Evolutionary conservation across 1,140 invertebrate genomes (phyloP), one percentile per base, ranked within the genome.

Genomic region (Aphelinus certus): DNA sequence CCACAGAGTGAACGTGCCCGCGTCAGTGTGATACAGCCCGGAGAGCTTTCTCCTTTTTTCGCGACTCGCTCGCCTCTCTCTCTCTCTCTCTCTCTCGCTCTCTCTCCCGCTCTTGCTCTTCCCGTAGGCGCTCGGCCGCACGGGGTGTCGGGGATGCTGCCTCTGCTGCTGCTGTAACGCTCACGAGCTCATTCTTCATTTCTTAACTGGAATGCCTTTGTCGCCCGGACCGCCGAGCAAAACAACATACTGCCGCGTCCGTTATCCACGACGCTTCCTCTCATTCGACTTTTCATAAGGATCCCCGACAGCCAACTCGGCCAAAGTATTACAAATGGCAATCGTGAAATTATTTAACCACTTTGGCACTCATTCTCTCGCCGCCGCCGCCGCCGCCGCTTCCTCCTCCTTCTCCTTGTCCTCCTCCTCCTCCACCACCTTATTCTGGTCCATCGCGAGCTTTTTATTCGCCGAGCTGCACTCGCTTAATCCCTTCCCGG

Each of bases 181-280:
- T 68, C 48, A 42, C 57, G 51, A 26, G 49, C 53, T 67, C 75
- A 63, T 71, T 76, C 75, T 62, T 71, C 69, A 72, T 76, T 68
- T 76, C 75, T 71, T 62, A 71, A 71, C 69, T 68, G 69, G 64
- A 71, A 69, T 69, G 71, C 66, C 60, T 76, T 76, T 76, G 66
- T 76, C 66, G 75, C 53, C 43, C 58, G n/a, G 58, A 61, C 10
- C 60, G 46, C 43, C 43, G 58, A 49, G 46, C 60, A 45, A 61
- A 64, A 64, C 53, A 45, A 73, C 61, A 71, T 62, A n/a, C 57
- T 2, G 46, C 61, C 46, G 4, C 48, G 26, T n/a, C 10, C 48
- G n/a, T 43, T 43, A 65, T 53, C 3, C 7, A 7, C 64, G 43
- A 10, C 9, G 6, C 49, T 26, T 26, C 26, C 26, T 26, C 26